phyloP scores from a whole-genome alignment of 2,797 vertebrate genomes.

The Eulemur coronatus region DNA sequence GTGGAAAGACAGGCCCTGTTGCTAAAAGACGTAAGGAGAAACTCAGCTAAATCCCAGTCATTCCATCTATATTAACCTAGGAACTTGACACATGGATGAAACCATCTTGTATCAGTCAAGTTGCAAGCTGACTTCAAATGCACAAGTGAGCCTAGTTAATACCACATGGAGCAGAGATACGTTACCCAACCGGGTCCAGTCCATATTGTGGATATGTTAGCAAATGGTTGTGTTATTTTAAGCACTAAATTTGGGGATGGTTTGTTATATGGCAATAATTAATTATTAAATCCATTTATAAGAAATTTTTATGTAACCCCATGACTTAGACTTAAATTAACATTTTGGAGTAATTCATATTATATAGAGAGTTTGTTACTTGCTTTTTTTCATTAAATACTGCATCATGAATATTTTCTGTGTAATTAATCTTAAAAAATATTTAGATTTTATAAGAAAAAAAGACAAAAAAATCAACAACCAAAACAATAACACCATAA shows the following conservation, averaged over 20 bases:
- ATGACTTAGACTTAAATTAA: background rate
- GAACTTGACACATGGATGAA: background rate
- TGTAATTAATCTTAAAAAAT: constrained; percentile 10
- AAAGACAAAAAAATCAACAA: background rate
- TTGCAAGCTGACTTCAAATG: background rate
- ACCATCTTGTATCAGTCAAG: background rate
- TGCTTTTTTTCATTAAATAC: background rate
- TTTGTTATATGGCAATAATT: background rate
- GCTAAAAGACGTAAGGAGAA: background rate
- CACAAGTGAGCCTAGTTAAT: background rate
- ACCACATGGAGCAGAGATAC: background rate
- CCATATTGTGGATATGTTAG: background rate
- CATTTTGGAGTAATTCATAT: background rate
- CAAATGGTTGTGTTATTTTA: background rate
- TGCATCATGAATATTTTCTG: background rate
- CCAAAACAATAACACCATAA: background rate
- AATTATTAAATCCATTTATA: background rate
- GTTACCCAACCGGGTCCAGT: background rate
- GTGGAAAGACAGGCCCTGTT: background rate
- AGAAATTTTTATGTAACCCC: background rate
- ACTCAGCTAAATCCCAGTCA: background rate
- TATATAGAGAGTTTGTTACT: constrained; percentile 28
- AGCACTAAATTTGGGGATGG: background rate
- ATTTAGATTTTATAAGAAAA: constrained; percentile 35
- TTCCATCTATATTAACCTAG: background rate